A percentile compares a stretch with the other conserved stretches of the same genome.
phyloP scores from a whole-genome alignment of 2,113 vertebrate genomes.

The Anoplopoma fimbria region DNA sequence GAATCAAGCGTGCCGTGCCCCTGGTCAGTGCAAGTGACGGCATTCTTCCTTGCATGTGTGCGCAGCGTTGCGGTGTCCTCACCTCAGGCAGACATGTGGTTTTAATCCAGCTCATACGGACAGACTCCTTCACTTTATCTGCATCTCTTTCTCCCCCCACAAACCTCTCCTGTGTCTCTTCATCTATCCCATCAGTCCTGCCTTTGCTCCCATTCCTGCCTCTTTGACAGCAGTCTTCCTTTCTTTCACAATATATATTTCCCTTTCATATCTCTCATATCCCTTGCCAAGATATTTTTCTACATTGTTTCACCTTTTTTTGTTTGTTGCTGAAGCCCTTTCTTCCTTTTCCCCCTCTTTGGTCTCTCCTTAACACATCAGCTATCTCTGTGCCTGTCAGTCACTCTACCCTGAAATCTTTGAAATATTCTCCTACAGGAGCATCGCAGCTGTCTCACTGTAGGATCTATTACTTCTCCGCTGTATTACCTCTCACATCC shows the following conservation, averaged over 20 bases:
- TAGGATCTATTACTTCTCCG: constrained; percentile 41
- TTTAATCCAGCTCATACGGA: constrained; percentile 69
- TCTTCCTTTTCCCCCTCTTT: not conserved
- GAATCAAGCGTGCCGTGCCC: constrained; percentile 57
- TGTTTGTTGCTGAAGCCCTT: constrained; percentile 23
- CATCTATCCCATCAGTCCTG: constrained; percentile 56
- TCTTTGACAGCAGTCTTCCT: constrained; percentile 57
- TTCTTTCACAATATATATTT: constrained; percentile 35
- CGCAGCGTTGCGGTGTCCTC: constrained; percentile 67
- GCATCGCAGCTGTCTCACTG: constrained; percentile 37
- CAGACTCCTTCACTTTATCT: constrained; percentile 63
- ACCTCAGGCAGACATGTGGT: constrained; percentile 80
- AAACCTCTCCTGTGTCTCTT: constrained; percentile 56
- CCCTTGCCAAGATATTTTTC: constrained; percentile 61
- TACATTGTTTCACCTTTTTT: constrained; percentile 57
- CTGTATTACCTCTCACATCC: constrained; percentile 26
- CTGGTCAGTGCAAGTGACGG: constrained; percentile 71
- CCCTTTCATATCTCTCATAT: constrained; percentile 45
- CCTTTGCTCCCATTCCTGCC: constrained; percentile 38
- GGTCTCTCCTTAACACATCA: constrained; percentile 39
- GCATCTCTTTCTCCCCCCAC: constrained; percentile 38
- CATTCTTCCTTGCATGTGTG: constrained; percentile 71
- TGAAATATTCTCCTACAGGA: constrained; percentile 59
- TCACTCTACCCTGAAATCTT: constrained; percentile 39
- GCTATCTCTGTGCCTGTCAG: constrained; percentile 37